These are phyloP conservation scores for Coptotermes formosanus DNA, from an alignment of 1,140 invertebrate genomes.

Conservation along the genomic window DNA sequence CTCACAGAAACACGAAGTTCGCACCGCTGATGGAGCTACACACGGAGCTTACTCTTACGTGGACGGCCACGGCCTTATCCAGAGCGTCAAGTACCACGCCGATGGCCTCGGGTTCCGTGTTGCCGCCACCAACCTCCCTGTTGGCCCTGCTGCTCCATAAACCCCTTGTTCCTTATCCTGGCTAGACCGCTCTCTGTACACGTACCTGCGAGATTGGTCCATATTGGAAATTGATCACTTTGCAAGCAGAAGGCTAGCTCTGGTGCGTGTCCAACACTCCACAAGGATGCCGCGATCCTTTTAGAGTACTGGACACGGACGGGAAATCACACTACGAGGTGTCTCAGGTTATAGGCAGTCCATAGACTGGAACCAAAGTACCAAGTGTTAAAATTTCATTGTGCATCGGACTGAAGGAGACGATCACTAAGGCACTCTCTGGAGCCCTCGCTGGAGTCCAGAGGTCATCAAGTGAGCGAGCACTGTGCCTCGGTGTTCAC, in stretches of 20 bases:
- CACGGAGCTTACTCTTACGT: constrained; percentile 40
- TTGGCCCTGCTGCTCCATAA: background rate
- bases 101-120: constrained; percentile 40
- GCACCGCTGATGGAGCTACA: constrained; percentile 26
- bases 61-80: constrained; percentile 38
- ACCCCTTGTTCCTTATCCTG: constrained; percentile 24
- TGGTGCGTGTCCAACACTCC: background rate
- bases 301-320: background rate
- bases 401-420: constrained; percentile 8
- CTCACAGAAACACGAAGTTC: constrained; percentile 39
- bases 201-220: constrained; percentile 7
- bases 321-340: background rate
- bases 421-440: background rate
- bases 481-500: background rate
- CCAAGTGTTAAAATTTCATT: background rate
- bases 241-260: background rate
- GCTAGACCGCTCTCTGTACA: background rate
- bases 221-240: background rate
- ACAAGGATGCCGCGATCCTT: background rate
- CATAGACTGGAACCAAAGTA: background rate
- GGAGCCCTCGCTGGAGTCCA: background rate
- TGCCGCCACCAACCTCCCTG: constrained; percentile 39
- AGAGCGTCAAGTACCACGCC: constrained; percentile 39
- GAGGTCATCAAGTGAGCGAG: background rate
- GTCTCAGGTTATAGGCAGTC: constrained; percentile 6